Evolutionary conservation across 2,888 invertebrate species (phyloP), one percentile per base, ranked within the genome.

Genomic region (Antitype chi): DNA sequence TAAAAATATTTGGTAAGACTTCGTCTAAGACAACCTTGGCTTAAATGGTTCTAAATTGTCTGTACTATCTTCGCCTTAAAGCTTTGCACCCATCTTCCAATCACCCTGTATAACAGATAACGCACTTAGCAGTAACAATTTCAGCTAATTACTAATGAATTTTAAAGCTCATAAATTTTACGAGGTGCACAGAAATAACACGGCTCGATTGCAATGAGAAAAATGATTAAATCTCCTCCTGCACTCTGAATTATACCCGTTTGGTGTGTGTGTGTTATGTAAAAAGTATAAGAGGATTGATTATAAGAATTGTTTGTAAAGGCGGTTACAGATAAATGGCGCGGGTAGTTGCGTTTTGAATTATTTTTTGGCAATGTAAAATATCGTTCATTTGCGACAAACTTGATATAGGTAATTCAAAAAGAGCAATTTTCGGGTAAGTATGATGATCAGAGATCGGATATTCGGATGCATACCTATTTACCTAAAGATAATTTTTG

Each of bases 191-290:
- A 55, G 32, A 25, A 15, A 32, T n/a, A 63, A 23, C 17, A 53
- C 28, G 15, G 43, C 64, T 38, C 70, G 17, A 76, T 59, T 15
- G 60, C 52, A 80, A 72, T 75, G 64, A 71, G 85, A 71, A 75
- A 81, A 64, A 69, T 84, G 63, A 82, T 84, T 71, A 80, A 80
- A 80, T 80, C 85, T 28, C 52, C 11, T 28, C 38, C 32, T n/a
- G 70, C 49, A 55, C 28, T 63, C 32, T 75, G 69, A 78, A 78
- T 85, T 49, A 82, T 67, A 68, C 52, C 23, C 55, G 74, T 67
- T 80, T 28, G 38, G 7, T 17, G 28, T 60, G 7, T 17, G 28
- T 60, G 32, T 32, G 70, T 55, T 60, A 74, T 64, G 59, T 81
- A 84, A 84, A 85, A 81, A 72, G 67, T 67, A 74, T 11, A 85